Conservation (phyloP, 2,113 vertebrate genomes). For the Thomomys bottae region DNA sequence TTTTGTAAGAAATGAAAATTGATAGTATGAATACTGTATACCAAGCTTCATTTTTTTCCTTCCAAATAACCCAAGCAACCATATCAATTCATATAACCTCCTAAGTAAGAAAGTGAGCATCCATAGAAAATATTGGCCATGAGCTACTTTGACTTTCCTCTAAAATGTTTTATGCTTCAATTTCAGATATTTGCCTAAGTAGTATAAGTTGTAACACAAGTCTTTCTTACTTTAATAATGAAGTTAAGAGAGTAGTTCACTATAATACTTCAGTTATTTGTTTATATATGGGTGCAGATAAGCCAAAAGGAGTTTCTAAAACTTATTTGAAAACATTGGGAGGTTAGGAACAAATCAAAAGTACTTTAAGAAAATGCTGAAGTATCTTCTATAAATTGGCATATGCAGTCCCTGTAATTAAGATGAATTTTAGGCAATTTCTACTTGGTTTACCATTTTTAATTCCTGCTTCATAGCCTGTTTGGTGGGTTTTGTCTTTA, state of each 20-base stretch:
- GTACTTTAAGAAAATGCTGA: background rate
- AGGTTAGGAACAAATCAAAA: background rate
- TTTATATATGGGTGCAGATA: background rate
- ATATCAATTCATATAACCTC: background rate
- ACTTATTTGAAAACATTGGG: background rate
- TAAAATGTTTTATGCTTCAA: background rate
- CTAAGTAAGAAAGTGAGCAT: background rate
- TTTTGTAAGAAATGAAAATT: background rate
- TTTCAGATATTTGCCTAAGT: background rate
- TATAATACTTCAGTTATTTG: background rate
- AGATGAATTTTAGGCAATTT: background rate
- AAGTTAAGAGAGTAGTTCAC: background rate
- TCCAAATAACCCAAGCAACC: background rate
- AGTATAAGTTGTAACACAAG: background rate
- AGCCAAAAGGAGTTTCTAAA: background rate
- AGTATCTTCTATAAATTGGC: background rate
- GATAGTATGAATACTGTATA: background rate
- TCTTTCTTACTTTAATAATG: background rate
- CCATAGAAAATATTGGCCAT: background rate
- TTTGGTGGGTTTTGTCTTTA: background rate
- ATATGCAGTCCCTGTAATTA: background rate
- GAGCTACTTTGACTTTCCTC: background rate
- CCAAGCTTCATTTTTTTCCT: background rate
- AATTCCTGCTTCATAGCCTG: background rate
- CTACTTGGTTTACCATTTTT: background rate